Evolutionary conservation across 2,797 vertebrate genomes (phyloP).

Genomic region (Intellagama lesueurii): DNA sequence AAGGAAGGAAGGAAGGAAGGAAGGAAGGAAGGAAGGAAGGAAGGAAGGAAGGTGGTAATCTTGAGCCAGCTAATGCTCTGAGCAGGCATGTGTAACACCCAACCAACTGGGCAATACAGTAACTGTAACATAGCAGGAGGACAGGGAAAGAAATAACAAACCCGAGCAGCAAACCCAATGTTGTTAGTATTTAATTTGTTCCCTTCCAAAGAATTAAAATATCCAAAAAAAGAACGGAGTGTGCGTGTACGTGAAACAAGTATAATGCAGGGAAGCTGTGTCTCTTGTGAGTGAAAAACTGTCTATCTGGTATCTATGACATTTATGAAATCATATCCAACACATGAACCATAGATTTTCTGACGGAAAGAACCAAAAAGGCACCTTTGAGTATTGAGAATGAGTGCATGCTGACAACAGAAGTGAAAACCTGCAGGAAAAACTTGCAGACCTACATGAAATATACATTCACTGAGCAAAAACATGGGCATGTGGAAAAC

Average conservation of each 20-base stretch:
- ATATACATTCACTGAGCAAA: slow-evolving; percentile 3
- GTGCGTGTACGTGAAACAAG: not conserved
- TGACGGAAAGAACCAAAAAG: not conserved
- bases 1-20: too few species aligned
- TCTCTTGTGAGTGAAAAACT: not conserved
- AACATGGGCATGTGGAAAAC: not conserved
- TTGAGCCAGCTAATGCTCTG: too few species aligned
- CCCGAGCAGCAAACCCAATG: not conserved
- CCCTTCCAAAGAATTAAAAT: too few species aligned
- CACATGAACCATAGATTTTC: not conserved
- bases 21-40: too few species aligned
- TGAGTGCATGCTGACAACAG: not conserved
- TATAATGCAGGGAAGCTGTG: not conserved
- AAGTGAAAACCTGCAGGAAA: not conserved
- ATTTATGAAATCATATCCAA: not conserved
- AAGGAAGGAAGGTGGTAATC: too few species aligned
- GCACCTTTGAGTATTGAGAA: not conserved
- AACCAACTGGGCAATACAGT: too few species aligned
- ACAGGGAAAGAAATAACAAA: not conserved
- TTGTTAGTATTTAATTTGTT: too few species aligned
- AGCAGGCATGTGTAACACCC: too few species aligned
- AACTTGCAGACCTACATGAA: slow-evolving; percentile 2
- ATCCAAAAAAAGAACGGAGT: too few species aligned
- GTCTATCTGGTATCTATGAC: not conserved
- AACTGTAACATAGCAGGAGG: too few species aligned